phyloP scores from a whole-genome alignment of 2,888 invertebrate genomes.

The Trachelus tabidus region DNA sequence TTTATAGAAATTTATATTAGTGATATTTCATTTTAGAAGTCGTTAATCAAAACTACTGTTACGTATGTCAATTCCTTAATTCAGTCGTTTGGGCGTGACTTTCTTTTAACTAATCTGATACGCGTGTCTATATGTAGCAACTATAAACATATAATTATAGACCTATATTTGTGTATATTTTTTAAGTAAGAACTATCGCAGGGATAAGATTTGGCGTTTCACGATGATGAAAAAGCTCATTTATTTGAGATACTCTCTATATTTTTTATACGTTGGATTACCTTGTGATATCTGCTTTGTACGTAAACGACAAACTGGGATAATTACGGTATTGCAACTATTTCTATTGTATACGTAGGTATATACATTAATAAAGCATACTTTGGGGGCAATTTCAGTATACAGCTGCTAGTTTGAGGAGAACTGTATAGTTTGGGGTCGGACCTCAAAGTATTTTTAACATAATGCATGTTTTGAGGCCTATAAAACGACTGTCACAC shows the following conservation, averaged over 20 bases:
- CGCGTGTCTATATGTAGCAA: neutral
- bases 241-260: neutral
- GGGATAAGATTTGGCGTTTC: neutral
- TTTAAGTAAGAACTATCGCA: neutral
- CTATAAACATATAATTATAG: neutral
- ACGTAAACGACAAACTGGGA: neutral
- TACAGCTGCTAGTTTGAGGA: no score
- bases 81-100: neutral
- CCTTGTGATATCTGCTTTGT: neutral
- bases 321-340: constrained; percentile 2
- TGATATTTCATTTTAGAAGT: neutral
- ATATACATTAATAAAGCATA: neutral
- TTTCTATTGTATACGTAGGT: constrained; percentile 1
- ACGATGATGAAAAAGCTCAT: neutral
- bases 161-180: neutral
- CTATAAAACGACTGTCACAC: no score
- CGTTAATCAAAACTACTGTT: neutral
- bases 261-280: neutral
- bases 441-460: no score
- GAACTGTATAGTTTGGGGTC: no score
- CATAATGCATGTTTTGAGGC: no score
- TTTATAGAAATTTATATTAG: neutral
- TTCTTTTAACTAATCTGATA: neutral
- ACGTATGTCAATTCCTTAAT: neutral
- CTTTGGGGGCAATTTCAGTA: no score